Evolutionary conservation across 2,113 vertebrate species (phyloP), one percentile per base, ranked within the genome.

Genomic region (Caranx melampygus): DNA sequence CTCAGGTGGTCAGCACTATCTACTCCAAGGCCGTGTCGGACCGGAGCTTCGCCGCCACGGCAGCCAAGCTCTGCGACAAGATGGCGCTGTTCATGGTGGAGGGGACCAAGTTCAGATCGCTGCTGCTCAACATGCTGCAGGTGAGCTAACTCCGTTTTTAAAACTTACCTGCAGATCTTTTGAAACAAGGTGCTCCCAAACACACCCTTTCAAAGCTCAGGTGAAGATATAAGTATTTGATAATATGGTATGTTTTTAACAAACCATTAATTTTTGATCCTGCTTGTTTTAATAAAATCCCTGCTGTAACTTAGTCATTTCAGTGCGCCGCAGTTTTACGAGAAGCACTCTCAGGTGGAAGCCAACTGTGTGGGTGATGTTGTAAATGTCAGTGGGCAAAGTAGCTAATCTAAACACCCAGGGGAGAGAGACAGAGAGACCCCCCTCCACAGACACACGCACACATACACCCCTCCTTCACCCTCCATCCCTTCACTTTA

Each of bases 31-130:
- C 97, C 0, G 96, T 98, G 90, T 97, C 94, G 0, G 97, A 99
- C 92, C 94, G 98, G 63, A 98, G 97, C 92, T 99, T 99, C 10
- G 97, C 98, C n/a, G 95, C 97, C 90, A 99, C 96, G 0, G 98
- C 97, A 0, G 98, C 97, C 79, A 97, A 95, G 86, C 96, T 99
- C 51, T 99, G 98, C 5, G 96, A 99, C 94, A 99, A 97, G 94
- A 99, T 99, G 98, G 97, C 98, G 0, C 95, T 98, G 57, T 99
- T 99, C 93, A 99, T 99, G 96, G 97, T 99, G 89, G 97, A 99
- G 87, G 98, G 98, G 66, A 99, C 98, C 91, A 99, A 98, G 89
- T 99, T 99, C 91, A 95, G 98, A 70, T 99, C 97, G 12, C 94
- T 99, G 62, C 96, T 99, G 4, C 97, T 99, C 91, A 99, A 99